Base-by-base conservation (phyloP, 2,797 vertebrate species). In the Yasuhikotakia modesta region DNA sequence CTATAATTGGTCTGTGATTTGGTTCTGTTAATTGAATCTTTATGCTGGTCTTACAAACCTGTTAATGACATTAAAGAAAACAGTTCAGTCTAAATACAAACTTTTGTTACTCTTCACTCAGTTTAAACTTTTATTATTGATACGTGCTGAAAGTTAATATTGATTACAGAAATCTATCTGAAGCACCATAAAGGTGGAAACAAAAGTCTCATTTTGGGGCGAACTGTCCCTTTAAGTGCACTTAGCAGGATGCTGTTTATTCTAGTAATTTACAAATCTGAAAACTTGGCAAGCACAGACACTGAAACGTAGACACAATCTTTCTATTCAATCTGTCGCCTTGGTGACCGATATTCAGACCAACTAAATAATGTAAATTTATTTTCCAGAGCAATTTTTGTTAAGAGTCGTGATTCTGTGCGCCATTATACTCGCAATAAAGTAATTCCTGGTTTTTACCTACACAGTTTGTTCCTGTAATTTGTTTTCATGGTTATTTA, bases 21-120 rank as follows among this genome's bases (percentile, higher is more conserved):
- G 88, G 79, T 75, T 84, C 83, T 87, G 72, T 85, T 84, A 86
- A 81, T 82, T 84, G 91, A 90, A 92, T 87, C 83, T 77, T 52
- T 19, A 61, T 39, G 71, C 48, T 76, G 13, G 22, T 67, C 35
- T 35, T 27, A 27, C 27, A 2, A 27, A 27, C 39, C 39, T 43
- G 39, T 43, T 11, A 2, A 43, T 43, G 39, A 43, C 39, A 43
- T 8, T 43, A 8, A 39, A 39, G 35, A 8, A 8, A 39, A 39
- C 39, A 43, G 39, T 10, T 43, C 39, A 8, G 0, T 2, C 2
- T 10, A 43, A 43, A 43, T 10, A 10, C 1, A 43, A 39, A 5
- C 1, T 39, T 39, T 8, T 39, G 35, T 39, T 7, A 8, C 8
- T 8, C 1, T 39, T 39, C 35, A 39, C 35, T 39, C 35, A 39